Evolutionary conservation across 2,888 invertebrate species (phyloP).

Genomic region (Thysanoteuthis rhombus): DNA sequence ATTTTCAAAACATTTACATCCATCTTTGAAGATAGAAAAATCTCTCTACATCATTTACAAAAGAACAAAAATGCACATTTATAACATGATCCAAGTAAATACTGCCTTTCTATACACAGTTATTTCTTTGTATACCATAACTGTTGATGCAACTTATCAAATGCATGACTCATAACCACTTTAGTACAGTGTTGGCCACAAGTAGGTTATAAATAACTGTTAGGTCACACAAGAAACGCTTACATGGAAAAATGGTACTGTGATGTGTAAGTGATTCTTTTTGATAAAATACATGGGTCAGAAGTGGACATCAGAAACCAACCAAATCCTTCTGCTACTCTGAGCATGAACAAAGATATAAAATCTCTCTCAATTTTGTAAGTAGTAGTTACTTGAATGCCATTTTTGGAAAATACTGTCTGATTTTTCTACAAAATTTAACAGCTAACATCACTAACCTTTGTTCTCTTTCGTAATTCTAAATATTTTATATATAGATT

Average conservation of each 20-base stretch:
- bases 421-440: no score
- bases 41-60: not conserved
- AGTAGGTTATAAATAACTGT: conserved; percentile 12
- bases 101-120: not conserved
- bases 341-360: not conserved
- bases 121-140: not conserved
- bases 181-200: not conserved
- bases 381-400: not conserved
- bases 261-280: not conserved
- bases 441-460: no score
- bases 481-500: no score
- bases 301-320: not conserved
- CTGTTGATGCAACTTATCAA: not conserved
- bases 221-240: not conserved
- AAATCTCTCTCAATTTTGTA: not conserved
- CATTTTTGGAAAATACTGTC: no score
- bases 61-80: not conserved
- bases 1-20: not conserved
- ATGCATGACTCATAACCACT: not conserved
- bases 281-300: not conserved
- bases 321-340: not conserved
- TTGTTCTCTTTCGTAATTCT: no score
- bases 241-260: not conserved
- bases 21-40: not conserved
- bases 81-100: not conserved